These are phyloP conservation scores for Drosophila anceps DNA, from an alignment of 2,888 invertebrate species.

Conservation along the genomic window DNA sequence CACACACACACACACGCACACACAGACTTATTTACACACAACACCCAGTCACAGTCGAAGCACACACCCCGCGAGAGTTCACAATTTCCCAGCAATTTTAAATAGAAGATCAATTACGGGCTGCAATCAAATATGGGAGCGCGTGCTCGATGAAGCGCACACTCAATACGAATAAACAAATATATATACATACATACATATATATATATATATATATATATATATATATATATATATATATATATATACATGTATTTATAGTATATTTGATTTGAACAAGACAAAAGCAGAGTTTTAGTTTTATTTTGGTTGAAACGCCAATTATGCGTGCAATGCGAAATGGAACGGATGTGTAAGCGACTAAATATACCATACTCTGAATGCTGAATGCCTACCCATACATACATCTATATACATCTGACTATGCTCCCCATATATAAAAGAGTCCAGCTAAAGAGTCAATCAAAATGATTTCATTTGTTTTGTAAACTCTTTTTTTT, in stretches of 20 bases:
- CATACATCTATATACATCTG: neutral
- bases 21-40: neutral
- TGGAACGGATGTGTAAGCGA: conserved; percentile 71
- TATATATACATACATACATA: neutral
- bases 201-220: neutral
- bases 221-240: neutral
- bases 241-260: neutral
- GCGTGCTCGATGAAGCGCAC: conserved; percentile 71
- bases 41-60: conserved; percentile 29
- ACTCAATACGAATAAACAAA: conserved; percentile 12
- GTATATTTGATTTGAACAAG: conserved; percentile 29
- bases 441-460: conserved; percentile 47
- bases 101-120: conserved; percentile 78
- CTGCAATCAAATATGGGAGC: conserved; percentile 69
- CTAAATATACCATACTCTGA: conserved; percentile 63
- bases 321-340: conserved; percentile 80
- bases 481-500: conserved; percentile 48
- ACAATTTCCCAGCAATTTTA: conserved; percentile 52
- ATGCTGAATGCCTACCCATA: conserved; percentile 6
- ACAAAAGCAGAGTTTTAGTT: conserved; percentile 52
- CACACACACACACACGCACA: conserved; percentile 59
- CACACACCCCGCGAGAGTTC: conserved; percentile 10
- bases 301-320: conserved; percentile 66
- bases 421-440: conserved; percentile 13
- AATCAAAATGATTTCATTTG: conserved; percentile 67